Evolutionary conservation across 2,888 invertebrate genomes (phyloP).

Genomic region (Drosophila austrosaltans): DNA sequence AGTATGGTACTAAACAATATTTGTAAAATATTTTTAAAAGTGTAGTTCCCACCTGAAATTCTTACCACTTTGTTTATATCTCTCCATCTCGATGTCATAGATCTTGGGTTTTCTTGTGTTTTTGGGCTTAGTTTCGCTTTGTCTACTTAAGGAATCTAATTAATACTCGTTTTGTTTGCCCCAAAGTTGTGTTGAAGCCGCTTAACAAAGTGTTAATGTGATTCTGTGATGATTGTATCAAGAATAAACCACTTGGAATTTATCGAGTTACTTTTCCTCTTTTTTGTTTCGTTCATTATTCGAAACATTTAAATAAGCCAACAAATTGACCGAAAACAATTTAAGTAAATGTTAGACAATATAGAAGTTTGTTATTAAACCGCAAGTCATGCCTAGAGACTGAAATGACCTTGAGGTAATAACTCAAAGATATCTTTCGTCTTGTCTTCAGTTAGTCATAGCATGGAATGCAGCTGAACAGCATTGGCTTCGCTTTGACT

Average conservation of each 20-base stretch:
- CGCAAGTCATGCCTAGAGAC: slow-evolving; percentile 17
- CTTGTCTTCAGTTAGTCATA: slow-evolving; percentile 65
- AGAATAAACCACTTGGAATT: slow-evolving; percentile 8
- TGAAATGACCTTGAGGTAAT: slow-evolving; percentile 74
- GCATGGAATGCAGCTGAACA: slow-evolving; percentile 71
- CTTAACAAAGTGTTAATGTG: slow-evolving; percentile 32
- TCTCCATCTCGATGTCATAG: neutral
- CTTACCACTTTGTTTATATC: slow-evolving; percentile 8
- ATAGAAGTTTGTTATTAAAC: slow-evolving; percentile 13
- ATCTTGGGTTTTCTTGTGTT: neutral
- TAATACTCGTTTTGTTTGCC: slow-evolving; percentile 47
- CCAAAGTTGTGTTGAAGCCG: slow-evolving; percentile 29
- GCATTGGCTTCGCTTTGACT: slow-evolving; percentile 60
- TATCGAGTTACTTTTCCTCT: neutral
- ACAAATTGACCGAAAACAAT: slow-evolving; percentile 7
- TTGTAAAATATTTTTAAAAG: neutral
- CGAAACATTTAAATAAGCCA: neutral
- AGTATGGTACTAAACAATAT: too few relatives aligned
- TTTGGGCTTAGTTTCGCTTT: slow-evolving; percentile 35
- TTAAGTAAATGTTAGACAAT: slow-evolving; percentile 24
- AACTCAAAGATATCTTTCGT: slow-evolving; percentile 51
- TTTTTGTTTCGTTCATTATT: neutral
- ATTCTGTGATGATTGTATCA: slow-evolving; percentile 29
- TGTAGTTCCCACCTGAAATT: neutral
- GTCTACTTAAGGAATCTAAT: slow-evolving; percentile 45